Evolutionary conservation across 1,140 invertebrate species (phyloP).

Genomic region (Portunus trituberculatus): DNA sequence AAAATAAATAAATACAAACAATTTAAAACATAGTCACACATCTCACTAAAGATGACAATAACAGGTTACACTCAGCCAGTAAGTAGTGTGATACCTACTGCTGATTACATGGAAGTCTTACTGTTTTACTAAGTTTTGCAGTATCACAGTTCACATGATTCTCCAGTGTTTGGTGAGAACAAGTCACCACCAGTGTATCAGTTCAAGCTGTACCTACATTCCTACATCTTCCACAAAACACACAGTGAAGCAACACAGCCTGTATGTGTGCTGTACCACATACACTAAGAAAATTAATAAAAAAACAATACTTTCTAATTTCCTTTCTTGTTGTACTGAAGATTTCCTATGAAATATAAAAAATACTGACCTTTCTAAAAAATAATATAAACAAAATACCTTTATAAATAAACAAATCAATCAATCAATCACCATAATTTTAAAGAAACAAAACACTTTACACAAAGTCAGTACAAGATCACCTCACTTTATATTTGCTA

Average conservation of each 20-base stretch:
- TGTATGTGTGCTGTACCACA: not conserved
- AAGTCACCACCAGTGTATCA: not conserved
- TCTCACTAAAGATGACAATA: not conserved
- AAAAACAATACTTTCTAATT: too few species aligned
- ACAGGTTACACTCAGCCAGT: too few species aligned
- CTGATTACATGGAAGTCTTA: not conserved
- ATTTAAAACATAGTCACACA: not conserved
- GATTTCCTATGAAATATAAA: too few species aligned
- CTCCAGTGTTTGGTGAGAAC: not conserved
- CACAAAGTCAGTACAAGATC: too few species aligned
- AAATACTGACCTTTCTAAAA: too few species aligned
- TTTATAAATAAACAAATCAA: too few species aligned
- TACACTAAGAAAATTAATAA: too few species aligned
- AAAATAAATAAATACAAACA: not conserved
- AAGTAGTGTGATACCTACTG: not conserved
- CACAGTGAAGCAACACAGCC: not conserved
- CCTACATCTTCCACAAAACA: not conserved
- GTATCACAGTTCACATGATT: constrained; percentile 11
- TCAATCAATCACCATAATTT: too few species aligned
- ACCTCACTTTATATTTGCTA: too few species aligned
- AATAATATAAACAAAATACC: too few species aligned
- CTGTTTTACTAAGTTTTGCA: not conserved
- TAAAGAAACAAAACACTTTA: too few species aligned
- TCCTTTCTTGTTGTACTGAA: too few species aligned
- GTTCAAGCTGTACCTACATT: not conserved